These are phyloP conservation scores for Choloepus hoffmanni DNA, from an alignment of 2,113 vertebrate species.

Conservation along the genomic window DNA sequence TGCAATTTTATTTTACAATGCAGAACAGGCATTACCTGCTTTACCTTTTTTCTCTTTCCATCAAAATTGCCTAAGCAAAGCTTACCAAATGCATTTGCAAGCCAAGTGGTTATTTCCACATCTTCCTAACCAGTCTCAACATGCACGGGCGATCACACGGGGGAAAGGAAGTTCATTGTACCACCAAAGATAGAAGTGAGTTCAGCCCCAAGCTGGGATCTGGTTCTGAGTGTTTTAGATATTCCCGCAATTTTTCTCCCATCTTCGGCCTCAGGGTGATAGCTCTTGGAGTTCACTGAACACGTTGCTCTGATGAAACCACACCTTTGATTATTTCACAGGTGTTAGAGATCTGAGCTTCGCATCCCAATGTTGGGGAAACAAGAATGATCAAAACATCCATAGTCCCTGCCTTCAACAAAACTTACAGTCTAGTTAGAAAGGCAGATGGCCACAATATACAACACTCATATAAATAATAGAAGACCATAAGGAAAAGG, in stretches of 20 bases:
- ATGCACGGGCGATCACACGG: neutral
- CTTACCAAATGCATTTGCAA: neutral
- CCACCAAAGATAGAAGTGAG: neutral
- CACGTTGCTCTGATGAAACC: neutral
- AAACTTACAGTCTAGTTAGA: neutral
- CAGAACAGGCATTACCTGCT: conserved; percentile 54
- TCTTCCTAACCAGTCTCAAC: conserved; percentile 41
- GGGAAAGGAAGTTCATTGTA: neutral
- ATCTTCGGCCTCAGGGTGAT: neutral
- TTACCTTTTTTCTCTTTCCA: conserved; percentile 54
- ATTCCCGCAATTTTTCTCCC: neutral
- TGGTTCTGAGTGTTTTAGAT: neutral
- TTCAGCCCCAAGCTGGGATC: neutral
- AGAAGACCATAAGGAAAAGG: fast-evolving
- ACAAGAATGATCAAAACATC: neutral
- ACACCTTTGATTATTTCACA: neutral
- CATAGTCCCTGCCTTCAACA: neutral
- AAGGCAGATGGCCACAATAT: neutral
- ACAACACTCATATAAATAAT: too few species aligned
- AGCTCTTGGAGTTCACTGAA: neutral
- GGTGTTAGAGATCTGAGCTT: neutral
- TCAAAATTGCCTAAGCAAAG: conserved; percentile 46
- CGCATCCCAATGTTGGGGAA: neutral
- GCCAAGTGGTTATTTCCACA: conserved; percentile 25
- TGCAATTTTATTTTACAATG: neutral